Percentiles rank a stretch among this genome's conserved stretches.
Evolutionary conservation across 2,113 vertebrate genomes (phyloP).

Genomic region (Hypanus sabinus): DNA sequence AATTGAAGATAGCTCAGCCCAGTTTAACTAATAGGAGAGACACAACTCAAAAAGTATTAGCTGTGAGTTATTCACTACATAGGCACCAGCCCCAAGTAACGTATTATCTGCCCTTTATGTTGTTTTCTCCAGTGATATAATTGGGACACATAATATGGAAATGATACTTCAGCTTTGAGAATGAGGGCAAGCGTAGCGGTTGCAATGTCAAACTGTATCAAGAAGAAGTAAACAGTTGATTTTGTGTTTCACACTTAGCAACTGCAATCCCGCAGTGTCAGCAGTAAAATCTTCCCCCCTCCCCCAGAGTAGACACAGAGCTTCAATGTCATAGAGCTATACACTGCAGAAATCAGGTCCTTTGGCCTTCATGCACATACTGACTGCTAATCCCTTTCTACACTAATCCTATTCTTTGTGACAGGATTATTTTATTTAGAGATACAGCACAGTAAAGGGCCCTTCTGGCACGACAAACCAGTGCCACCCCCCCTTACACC

Average conservation of each 20-base stretch:
- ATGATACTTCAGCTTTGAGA: neutral
- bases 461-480: too few relatives aligned
- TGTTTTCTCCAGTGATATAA: neutral
- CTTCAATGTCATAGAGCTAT: too few relatives aligned
- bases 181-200: neutral
- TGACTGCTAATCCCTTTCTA: too few relatives aligned
- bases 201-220: neutral
- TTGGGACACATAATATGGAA: neutral
- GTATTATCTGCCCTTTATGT: neutral
- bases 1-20: neutral
- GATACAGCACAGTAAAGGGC: too few relatives aligned
- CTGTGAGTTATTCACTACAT: neutral
- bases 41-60: neutral
- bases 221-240: neutral
- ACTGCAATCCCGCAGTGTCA: neutral
- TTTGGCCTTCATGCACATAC: too few relatives aligned
- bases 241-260: too few relatives aligned
- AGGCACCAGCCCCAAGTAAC: neutral
- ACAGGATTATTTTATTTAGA: too few relatives aligned
- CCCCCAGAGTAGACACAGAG: too few relatives aligned
- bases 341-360: too few relatives aligned
- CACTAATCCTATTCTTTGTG: too few relatives aligned
- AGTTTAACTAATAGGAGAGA: neutral
- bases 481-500: too few relatives aligned
- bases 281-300: too few relatives aligned